Conservation (phyloP, 2,113 vertebrate species). For the Pangasianodon gigas region DNA sequence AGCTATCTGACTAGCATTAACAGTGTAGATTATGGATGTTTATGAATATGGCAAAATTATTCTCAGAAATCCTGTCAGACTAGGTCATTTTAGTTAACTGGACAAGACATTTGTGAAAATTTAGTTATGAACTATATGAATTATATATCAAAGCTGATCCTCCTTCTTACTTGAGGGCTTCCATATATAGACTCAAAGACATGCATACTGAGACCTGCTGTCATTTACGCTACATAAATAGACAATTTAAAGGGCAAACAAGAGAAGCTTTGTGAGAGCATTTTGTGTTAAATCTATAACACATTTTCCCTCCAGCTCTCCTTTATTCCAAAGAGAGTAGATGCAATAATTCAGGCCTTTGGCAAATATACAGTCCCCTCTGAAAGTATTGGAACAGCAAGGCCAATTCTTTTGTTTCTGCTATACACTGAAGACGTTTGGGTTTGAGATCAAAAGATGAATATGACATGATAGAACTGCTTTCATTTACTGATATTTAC, state of each 20-base stretch:
- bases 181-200: not conserved
- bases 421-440: not conserved
- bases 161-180: not conserved
- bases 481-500: conserved; percentile 3
- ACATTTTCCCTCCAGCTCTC: not conserved
- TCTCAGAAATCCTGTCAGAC: not conserved
- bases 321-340: not conserved
- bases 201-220: not conserved
- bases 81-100: not conserved
- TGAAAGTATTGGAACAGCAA: not conserved
- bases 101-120: not conserved
- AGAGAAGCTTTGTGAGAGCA: not conserved
- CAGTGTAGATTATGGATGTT: not conserved
- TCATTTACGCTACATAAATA: not conserved
- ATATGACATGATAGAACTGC: not conserved
- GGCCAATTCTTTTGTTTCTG: not conserved
- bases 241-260: not conserved
- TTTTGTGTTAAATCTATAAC: not conserved
- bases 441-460: not conserved
- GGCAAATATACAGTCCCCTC: not conserved
- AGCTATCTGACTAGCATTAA: not conserved
- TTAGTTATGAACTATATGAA: not conserved
- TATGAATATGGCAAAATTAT: not conserved
- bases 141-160: not conserved
- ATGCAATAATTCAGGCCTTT: not conserved